phyloP scores from a whole-genome alignment of 2,888 invertebrate genomes.

The Periphyllus acericola region DNA sequence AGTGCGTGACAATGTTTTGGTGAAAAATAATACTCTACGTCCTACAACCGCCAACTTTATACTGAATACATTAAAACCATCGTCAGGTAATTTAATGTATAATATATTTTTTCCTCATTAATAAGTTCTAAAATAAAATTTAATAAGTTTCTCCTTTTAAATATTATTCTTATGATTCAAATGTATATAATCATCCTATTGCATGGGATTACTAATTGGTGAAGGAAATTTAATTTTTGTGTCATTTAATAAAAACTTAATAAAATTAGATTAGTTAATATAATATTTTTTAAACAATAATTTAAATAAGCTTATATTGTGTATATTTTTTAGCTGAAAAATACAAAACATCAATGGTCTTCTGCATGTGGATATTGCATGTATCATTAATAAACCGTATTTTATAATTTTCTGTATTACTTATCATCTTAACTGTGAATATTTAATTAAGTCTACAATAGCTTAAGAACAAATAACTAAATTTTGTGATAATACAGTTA shows the following conservation, averaged over 20 bases:
- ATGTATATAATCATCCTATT: not conserved
- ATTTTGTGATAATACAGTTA: conserved; percentile 36
- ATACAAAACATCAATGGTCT: conserved; percentile 50
- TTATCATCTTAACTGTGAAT: conserved; percentile 17
- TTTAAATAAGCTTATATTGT: conserved; percentile 32
- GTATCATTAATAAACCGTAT: conserved; percentile 41
- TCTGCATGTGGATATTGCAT: conserved; percentile 57
- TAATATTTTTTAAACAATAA: not conserved
- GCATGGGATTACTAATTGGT: conserved; percentile 38
- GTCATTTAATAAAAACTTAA: not conserved
- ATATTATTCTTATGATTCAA: conserved; percentile 9
- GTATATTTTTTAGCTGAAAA: conserved; percentile 59
- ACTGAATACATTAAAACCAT: conserved; percentile 52
- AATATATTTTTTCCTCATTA: conserved; percentile 47
- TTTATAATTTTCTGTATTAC: conserved; percentile 9
- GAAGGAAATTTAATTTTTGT: conserved; percentile 1
- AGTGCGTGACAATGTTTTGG: conserved; percentile 24
- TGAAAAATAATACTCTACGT: conserved; percentile 41
- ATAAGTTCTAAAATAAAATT: conserved; percentile 25
- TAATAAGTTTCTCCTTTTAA: not conserved
- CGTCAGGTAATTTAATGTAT: conserved; percentile 62
- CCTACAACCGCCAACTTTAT: conserved; percentile 55
- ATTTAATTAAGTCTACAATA: conserved; percentile 13
- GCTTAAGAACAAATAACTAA: conserved; percentile 13
- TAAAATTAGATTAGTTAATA: conserved; percentile 22